Evolutionary conservation across 2,113 vertebrate species (phyloP).

Genomic region (Motacilla alba): DNA sequence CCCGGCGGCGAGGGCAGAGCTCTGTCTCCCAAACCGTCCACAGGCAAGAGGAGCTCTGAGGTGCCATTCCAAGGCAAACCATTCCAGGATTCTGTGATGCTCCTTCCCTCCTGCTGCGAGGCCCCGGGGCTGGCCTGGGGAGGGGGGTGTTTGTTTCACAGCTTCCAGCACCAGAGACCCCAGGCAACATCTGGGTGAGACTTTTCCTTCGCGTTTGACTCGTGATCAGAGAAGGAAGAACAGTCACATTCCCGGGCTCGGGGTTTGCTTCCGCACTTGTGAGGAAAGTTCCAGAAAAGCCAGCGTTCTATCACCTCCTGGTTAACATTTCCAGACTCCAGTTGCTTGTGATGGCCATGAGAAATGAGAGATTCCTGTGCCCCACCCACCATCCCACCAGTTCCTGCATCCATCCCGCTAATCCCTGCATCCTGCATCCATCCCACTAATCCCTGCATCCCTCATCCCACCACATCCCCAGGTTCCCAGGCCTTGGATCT

Average conservation of each 20-base stretch:
- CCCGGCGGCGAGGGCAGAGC: not conserved
- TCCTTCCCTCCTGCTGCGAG: not conserved
- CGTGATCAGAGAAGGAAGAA: not conserved
- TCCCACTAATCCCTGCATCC: not conserved
- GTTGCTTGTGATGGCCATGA: rapidly evolving
- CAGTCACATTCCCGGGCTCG: not conserved
- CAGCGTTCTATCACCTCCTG: not conserved
- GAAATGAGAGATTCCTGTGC: not conserved
- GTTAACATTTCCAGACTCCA: not conserved
- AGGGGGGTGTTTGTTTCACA: not conserved
- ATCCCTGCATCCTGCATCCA: too few relatives aligned
- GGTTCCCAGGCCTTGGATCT: not conserved
- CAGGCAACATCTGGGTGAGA: not conserved
- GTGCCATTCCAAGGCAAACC: not conserved
- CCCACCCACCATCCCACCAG: not conserved
- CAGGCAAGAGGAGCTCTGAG: not conserved
- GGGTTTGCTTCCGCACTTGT: not conserved
- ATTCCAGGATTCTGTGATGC: not conserved
- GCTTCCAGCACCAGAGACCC: not conserved
- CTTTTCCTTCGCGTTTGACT: not conserved
- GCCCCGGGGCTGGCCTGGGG: not conserved
- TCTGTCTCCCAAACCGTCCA: rapidly evolving
- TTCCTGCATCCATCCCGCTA: not conserved
- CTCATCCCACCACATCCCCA: not conserved
- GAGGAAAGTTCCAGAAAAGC: not conserved